phyloP scores from a whole-genome alignment of 2,113 vertebrate genomes.

The Shinisaurus crocodilurus region DNA sequence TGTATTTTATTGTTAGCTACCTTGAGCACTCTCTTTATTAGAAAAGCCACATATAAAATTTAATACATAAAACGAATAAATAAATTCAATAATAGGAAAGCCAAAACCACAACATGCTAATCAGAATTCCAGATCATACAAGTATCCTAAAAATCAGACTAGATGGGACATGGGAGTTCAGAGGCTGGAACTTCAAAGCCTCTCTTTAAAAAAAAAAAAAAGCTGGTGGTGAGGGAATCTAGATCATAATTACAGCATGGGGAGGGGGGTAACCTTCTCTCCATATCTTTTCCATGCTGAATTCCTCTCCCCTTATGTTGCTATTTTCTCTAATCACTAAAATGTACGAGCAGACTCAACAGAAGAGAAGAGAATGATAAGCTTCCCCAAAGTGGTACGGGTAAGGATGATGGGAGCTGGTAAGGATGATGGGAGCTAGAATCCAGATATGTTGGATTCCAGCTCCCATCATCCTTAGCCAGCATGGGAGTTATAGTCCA shows the following conservation, averaged over 20 bases:
- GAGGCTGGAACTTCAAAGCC: neutral
- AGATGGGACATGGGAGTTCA: neutral
- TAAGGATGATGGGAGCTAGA: too few species aligned
- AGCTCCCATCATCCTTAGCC: too few species aligned
- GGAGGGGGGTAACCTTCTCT: neutral
- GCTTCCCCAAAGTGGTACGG: neutral
- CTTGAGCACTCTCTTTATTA: too few species aligned
- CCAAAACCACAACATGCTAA: neutral
- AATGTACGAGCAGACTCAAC: neutral
- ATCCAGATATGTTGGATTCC: neutral
- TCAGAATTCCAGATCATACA: neutral
- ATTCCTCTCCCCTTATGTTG: too few species aligned
- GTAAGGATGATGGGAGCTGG: too few species aligned
- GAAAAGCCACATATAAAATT: too few species aligned
- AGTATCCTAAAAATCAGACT: neutral
- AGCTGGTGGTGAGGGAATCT: neutral
- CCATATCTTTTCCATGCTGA: neutral
- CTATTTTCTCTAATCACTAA: neutral
- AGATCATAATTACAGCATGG: neutral
- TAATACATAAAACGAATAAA: too few species aligned
- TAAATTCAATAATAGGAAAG: too few species aligned
- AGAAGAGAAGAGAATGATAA: neutral
- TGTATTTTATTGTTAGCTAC: too few species aligned
- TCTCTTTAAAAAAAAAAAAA: neutral
- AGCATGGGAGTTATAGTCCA: neutral